Evolutionary conservation across 2,113 vertebrate species (phyloP), one percentile per base, ranked within the genome.

Genomic region (Tilapia sparmanii): DNA sequence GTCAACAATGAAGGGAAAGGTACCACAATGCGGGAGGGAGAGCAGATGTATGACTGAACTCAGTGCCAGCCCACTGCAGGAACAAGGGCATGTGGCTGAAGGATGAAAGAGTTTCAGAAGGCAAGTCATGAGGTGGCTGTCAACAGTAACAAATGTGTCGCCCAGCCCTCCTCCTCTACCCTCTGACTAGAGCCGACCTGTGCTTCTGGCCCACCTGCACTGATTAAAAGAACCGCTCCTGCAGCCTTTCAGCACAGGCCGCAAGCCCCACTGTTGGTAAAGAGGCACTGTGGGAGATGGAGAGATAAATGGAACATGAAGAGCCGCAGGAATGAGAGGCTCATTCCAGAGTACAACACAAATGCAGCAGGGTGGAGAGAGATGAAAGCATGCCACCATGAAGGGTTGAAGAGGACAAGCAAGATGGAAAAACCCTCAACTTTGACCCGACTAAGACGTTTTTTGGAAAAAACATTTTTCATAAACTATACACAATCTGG

Each of bases 121-220:
- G 55, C 71, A 88, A 86, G 89, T 92, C 86, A 92, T 94, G 76
- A 95, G 90, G 83, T 81, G 80, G 90, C 95, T 94, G 93, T 94
- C 94, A 95, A 96, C 96, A 97, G 95, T 82, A 95, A 92, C 95
- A 96, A 96, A 95, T 94, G 90, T 90, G 92, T 90, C 63, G 88
- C 84, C 86, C 89, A 78, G 90, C 85, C 89, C 92, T 82, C 93
- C 84, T 61, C 47, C 50, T 59, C 19, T 63, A 84, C 82, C 80
- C 31, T 78, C 89, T 80, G 87, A 92, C 81, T 81, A 53, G 31
- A 90, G 82, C 71, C 5, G 68, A 24, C 82, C 90, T 22, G 63
- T 24, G 6, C 61, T 80, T 71, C 85, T 9, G 52, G 82, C 84
- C 96, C 96, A 97, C 97, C 97, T 96, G 95, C 91, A 88, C 92